Base-by-base conservation (phyloP, 2,113 vertebrate genomes). In the Chauna torquata region DNA sequence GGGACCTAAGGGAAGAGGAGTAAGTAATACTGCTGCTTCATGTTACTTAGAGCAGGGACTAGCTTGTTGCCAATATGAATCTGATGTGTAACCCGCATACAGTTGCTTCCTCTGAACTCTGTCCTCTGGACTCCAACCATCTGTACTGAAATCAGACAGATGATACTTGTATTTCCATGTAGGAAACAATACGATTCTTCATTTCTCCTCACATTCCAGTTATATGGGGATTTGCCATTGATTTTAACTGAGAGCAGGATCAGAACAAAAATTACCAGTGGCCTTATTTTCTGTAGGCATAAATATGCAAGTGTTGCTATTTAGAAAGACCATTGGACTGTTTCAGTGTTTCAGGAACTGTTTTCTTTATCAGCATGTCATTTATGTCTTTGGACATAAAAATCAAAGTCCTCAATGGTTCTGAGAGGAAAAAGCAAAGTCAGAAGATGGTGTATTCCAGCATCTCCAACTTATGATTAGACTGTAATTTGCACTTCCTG, bases 1-100 rank as follows among this genome's bases (percentile, higher is more conserved):
- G 64, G 99, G 99, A 76, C 91, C 97, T 34, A 99, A 99, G 96
- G 99, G 99, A 94, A 98, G 97, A 97, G 98, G 98, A 97, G 99
- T 99, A 98, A 99, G 99, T 98, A 47, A 44, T 30, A 25, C 14
- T 82, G 59, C 12, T 91, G 27, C 65, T 82, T 62, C 16, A 0
- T 54, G 38, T 44, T 80, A 5, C 16, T 66, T 58, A 38, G 36
- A 54, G 32, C 50, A 94, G 54, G 84, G 24, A 27, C 20, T 11
- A 10, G 22, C 10, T 5, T 19, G 17, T 16, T 82, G 38, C 77
- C 68, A 58, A 8, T 55, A 82, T 11, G 6, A 71, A 47, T 45
- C 20, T 74, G 30, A 55, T 6, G 36, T 76, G 23, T 11, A 82
- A 64, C n/a, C 25, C 17, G 17, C 32, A 32, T 77, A 40, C 42